phyloP scores from a whole-genome alignment of 2,113 vertebrate species.

The Chascanopsetta lugubris region DNA sequence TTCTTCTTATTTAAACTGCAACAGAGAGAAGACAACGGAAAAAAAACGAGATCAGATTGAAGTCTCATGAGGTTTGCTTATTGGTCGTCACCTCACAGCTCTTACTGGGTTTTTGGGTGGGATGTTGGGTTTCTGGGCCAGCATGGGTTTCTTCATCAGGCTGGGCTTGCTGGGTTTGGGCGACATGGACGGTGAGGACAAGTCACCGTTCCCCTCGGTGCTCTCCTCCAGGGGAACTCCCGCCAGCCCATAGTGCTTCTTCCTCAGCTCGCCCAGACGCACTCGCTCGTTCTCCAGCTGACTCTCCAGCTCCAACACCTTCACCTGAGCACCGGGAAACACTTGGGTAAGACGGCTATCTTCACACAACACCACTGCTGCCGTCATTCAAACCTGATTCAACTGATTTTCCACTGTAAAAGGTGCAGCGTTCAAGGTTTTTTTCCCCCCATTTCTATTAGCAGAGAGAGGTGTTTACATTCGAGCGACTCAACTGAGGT shows the following conservation, averaged over 20 bases:
- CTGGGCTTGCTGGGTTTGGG: slow-evolving; percentile 72
- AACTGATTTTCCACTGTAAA: neutral
- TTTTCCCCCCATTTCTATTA: too few relatives aligned
- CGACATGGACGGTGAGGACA: slow-evolving; percentile 61
- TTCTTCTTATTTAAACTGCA: slow-evolving; percentile 70
- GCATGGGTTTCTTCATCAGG: slow-evolving; percentile 85
- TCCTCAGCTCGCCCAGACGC: slow-evolving; percentile 90
- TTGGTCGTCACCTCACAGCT: neutral
- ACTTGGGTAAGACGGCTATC: neutral
- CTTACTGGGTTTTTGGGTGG: slow-evolving; percentile 75
- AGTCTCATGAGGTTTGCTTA: neutral
- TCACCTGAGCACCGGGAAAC: slow-evolving; percentile 82
- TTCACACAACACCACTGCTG: neutral
- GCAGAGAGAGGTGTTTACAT: too few relatives aligned
- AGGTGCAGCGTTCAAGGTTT: too few relatives aligned
- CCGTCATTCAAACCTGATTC: neutral
- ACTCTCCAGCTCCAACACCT: slow-evolving; percentile 92
- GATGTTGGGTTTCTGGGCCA: slow-evolving; percentile 88
- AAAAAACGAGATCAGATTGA: neutral
- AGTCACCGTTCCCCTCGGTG: slow-evolving; percentile 65
- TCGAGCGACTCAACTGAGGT: too few relatives aligned
- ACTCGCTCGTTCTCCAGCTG: slow-evolving; percentile 87
- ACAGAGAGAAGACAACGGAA: slow-evolving; percentile 14
- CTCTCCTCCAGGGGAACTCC: slow-evolving; percentile 73
- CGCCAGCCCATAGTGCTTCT: slow-evolving; percentile 90